Conservation (phyloP, 2,888 invertebrate genomes). For the Cheilosia impressa region DNA sequence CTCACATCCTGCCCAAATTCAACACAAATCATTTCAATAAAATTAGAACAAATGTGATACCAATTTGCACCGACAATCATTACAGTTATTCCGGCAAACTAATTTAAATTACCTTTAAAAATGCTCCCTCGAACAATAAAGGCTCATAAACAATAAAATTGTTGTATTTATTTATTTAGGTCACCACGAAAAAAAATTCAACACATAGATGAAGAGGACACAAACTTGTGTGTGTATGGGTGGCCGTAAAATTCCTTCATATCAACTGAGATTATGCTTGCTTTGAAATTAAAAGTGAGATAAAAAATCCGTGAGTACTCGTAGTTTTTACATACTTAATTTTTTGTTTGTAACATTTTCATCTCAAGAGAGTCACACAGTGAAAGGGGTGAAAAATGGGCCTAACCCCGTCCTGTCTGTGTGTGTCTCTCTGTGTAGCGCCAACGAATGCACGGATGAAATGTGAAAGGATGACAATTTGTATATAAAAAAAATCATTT, state of each 20-base stretch:
- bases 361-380: constrained; percentile 24
- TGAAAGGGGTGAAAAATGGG: constrained; percentile 7
- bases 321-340: neutral
- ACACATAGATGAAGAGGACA: constrained; percentile 7
- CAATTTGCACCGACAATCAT: constrained; percentile 18
- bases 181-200: constrained; percentile 49
- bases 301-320: constrained; percentile 1
- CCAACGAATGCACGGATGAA: constrained; percentile 58
- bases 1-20: neutral
- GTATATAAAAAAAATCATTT: constrained; percentile 66
- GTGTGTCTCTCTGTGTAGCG: neutral
- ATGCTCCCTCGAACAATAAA: neutral
- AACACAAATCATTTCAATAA: constrained; percentile 38
- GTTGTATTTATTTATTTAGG: constrained; percentile 49
- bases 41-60: constrained; percentile 52
- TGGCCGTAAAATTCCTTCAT: constrained; percentile 6
- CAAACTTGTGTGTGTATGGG: constrained; percentile 2
- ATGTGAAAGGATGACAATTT: constrained; percentile 71
- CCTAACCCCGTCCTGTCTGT: neutral
- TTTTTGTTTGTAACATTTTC: constrained; percentile 5
- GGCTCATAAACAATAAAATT: neutral
- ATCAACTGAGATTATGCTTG: constrained; percentile 43
- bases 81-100: constrained; percentile 38
- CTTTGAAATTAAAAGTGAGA: constrained; percentile 38
- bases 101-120: constrained; percentile 36